Base-by-base conservation (phyloP, 2,797 vertebrate species). In the Peromyscus nudipes region DNA sequence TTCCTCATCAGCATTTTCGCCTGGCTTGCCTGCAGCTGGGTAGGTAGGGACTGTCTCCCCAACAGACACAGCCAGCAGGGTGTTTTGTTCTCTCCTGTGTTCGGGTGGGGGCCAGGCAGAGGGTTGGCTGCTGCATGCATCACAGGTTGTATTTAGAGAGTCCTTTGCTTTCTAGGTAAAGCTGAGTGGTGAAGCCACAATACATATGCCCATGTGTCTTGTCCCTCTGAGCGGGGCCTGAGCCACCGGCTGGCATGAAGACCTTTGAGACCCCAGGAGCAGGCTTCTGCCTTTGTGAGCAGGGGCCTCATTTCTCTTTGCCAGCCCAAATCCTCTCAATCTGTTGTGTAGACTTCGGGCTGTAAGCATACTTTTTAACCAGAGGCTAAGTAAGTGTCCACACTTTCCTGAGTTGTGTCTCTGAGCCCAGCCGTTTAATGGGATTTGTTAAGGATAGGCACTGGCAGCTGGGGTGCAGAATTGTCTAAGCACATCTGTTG, bases 401-500 rank as follows among this genome's bases (percentile, higher is more conserved):
- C 89, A 43, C 91, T 92, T 64, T 80, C 40, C 92, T 84, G 23
- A 57, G 37, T 83, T 37, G 86, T 77, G 69, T 95, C 95, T 94
- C 81, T 93, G 76, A 94, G 83, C 95, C 97, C 82, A 89, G 79
- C 94, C 62, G 12, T 82, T 96, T 94, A 97, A 83, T 95, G 88
- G 96, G 94, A 94, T 89, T 97, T 19, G 10, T 92, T 92, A 97
- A 96, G 97, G 97, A 94, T 27, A 83, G 96, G 86, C 97, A 93
- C 80, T 96, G 97, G 96, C 92, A 94, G 97, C 98, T 97, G 96
- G 95, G 96, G 83, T 95, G 75, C 96, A 83, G 96, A 67, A 79
- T 97, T 97, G 97, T 97, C 96, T 97, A 69, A 96, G 89, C 97
- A 97, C 96, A 97, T 98, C 97, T 98, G 98, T 97, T 97, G 82